Evolutionary conservation across 1,140 invertebrate genomes (phyloP).

Genomic region (Zaprionus taronus): DNA sequence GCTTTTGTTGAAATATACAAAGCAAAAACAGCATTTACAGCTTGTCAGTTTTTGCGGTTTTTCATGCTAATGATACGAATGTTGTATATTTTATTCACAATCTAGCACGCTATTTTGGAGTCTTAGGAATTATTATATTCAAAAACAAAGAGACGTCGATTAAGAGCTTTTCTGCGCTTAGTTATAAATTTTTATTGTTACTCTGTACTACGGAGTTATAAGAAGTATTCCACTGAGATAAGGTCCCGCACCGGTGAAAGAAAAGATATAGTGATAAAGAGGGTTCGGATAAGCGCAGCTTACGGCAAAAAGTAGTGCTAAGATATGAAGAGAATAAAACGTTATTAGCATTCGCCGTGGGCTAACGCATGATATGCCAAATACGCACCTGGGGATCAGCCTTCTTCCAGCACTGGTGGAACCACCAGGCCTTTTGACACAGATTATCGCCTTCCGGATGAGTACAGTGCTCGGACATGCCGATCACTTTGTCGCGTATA

Average conservation of each 20-base stretch:
- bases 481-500: conserved; percentile 66
- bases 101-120: background rate
- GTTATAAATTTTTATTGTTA: background rate
- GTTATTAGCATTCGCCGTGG: background rate
- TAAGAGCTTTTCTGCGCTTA: background rate
- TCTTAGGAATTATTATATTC: background rate
- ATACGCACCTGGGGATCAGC: conserved; percentile 73
- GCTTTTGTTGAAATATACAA: background rate
- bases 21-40: background rate
- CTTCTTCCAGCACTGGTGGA: conserved; percentile 84
- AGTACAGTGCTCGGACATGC: conserved; percentile 68
- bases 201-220: background rate
- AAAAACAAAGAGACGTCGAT: background rate
- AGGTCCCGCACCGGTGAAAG: background rate
- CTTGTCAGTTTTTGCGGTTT: background rate
- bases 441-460: conserved; percentile 76
- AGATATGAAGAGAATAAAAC: background rate
- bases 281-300: background rate
- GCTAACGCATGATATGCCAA: background rate
- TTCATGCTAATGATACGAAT: background rate
- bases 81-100: background rate
- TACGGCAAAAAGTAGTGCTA: conserved; percentile 74
- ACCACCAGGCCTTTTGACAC: conserved; percentile 84
- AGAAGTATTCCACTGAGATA: background rate
- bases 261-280: background rate